Evolutionary conservation across 2,888 invertebrate genomes (phyloP).

Genomic region (Lycocerus yunnanus): DNA sequence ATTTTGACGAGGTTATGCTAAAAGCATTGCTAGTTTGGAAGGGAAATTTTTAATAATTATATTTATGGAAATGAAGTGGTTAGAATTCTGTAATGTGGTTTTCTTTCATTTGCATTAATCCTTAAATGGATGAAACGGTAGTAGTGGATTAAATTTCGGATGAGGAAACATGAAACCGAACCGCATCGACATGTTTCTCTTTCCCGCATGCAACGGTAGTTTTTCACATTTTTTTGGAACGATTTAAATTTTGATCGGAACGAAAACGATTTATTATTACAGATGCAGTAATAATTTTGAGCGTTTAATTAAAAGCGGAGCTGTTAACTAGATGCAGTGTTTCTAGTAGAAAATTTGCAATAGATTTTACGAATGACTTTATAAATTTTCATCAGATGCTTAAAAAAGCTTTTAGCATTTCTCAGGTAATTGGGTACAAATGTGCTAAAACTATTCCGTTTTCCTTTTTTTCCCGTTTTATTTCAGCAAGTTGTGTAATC

Average conservation of each 20-base stretch:
- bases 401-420: not conserved
- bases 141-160: not conserved
- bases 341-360: not conserved
- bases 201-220: not conserved
- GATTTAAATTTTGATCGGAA: not conserved
- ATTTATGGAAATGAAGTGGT: constrained; percentile 6
- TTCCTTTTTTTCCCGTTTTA: not conserved
- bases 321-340: not conserved
- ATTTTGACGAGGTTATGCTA: not conserved
- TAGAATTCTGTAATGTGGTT: constrained; percentile 14
- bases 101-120: constrained; percentile 12
- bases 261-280: not conserved
- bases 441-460: not conserved
- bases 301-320: not conserved
- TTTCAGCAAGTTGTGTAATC: not conserved
- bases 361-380: not conserved
- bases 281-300: not conserved
- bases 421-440: not conserved
- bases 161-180: not conserved
- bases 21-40: not conserved
- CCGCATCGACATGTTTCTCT: not conserved
- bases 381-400: not conserved
- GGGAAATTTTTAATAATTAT: constrained; percentile 9
- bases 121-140: constrained; percentile 5
- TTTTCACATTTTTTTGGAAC: not conserved